Base-by-base conservation (phyloP, 2,113 vertebrate species). In the Lagenorhynchus albirostris region DNA sequence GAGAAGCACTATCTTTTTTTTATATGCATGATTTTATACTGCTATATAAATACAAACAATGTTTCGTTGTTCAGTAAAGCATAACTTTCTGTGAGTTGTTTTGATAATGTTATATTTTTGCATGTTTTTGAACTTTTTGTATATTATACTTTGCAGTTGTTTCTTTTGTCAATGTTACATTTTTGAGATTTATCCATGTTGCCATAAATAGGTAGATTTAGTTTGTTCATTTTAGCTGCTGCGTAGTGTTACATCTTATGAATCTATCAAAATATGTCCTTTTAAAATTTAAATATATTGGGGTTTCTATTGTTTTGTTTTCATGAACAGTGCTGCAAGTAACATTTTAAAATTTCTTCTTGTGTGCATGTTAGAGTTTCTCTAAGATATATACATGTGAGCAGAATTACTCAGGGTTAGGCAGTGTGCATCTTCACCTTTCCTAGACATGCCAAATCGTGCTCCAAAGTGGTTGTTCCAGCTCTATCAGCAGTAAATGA, bases 251-350 rank as follows among this genome's bases (percentile, higher is more conserved):
- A 82, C 3, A 65, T 63, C 58, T 91, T 83, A 79, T 88, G 63
- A 70, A 58, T 50, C 58, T 82, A 81, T 89, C 53, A 94, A 92
- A 86, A 84, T 60, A 81, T 60, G 67, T 71, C 25, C 14, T 50
- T 68, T 89, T 67, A 36, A 87, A 73, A 63, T 95, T 74, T 93
- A 90, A 79, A 62, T 65, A 84, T 77, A 82, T 94, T 95, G 91
- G 60, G 6, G 11, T 88, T 88, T 10, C n/a, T 60, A 3, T 63
- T 33, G 18, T 73, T 95, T 93, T 93, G n/a, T 44, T 93, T 95
- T 81, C 36, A n/a, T 58, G 53, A 97, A 76, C 21, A 86, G 80
- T 76, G 29, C 29, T 88, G 20, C 36, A 60, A 31, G 47, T 73
- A 91, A 67, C 33, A n/a, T 47, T 73, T 85, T 18, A 7, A 18